phyloP scores from a whole-genome alignment of 2,797 vertebrate species.

The Amblyopsis hoosieri region DNA sequence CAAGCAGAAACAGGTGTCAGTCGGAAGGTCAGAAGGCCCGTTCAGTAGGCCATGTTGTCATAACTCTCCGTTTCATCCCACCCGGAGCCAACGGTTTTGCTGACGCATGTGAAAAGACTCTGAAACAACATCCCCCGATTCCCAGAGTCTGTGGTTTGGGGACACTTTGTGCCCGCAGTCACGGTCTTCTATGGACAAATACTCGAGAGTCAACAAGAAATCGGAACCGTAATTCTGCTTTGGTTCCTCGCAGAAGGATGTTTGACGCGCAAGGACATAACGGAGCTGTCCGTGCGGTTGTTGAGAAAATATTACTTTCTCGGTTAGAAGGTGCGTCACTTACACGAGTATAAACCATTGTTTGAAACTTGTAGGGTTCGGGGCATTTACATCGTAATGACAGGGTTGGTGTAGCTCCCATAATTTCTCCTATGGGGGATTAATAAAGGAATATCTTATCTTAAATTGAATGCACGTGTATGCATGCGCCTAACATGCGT shows the following conservation, averaged over 20 bases:
- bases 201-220: constrained; percentile 19
- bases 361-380: too few relatives aligned
- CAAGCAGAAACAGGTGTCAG: constrained; percentile 61
- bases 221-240: constrained; percentile 37
- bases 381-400: too few relatives aligned
- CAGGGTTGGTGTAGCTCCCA: too few relatives aligned
- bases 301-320: constrained; percentile 9
- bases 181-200: constrained; percentile 4
- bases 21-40: constrained; percentile 3
- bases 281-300: constrained; percentile 33
- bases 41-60: constrained; percentile 34
- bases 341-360: background rate
- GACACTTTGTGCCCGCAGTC: constrained; percentile 11
- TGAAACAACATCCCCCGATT: background rate
- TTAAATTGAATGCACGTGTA: too few relatives aligned
- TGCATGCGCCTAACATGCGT: too few relatives aligned
- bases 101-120: too few relatives aligned
- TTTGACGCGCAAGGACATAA: constrained; percentile 49
- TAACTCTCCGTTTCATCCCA: constrained; percentile 30
- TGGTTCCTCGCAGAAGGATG: constrained; percentile 51
- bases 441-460: too few relatives aligned
- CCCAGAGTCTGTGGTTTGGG: constrained; percentile 1
- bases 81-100: constrained; percentile 11
- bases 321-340: constrained; percentile 26
- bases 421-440: too few relatives aligned